Evolutionary conservation across 2,888 invertebrate genomes (phyloP), one percentile per base, ranked within the genome.

Genomic region (Sphaerophoria rueppellii): DNA sequence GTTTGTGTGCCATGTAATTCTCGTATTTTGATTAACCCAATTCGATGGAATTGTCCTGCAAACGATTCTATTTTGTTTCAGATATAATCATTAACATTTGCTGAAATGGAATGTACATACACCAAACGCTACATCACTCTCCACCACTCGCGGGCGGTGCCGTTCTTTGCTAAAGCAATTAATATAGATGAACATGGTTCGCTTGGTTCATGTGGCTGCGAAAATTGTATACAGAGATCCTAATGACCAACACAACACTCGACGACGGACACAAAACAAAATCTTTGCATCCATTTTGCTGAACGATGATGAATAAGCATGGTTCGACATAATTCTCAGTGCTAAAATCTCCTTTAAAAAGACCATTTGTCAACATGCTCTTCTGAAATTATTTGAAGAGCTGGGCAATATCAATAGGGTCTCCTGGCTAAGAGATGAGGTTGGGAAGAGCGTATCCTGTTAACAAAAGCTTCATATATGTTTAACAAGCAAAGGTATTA

Each of bases 351-450:
- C 9, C 50, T 65, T 50, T 16, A 65, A 32, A 0, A 40, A 52
- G 65, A 52, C 52, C 65, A 65, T 67, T 67, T 54, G 54, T 67
- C 52, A 67, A 67, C 54, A 67, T 40, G n/a, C 16, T 54, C n/a
- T 50, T 6, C 3, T 24, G 0, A 7, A 37, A 24, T 6, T 65
- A 37, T 65, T 65, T 52, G 52, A 16, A 50, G 40, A 58, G 58
- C 43, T 43, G 9, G 43, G 35, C 11, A 14, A 14, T 57, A 14
- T 14, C 7, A 2, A 11, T 14, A 16, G 5, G 16, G 60, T 11
- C 40, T 58, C 14, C 6, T 12, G 12, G 6, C 12, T 48, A 34
- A n/a, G 34, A 6, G 7, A 14, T 37, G 37, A 24, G 24, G 24
- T 24, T 24, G 24, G 2, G 24, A 2, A 1, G 24, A 24, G 24